A percentile compares a stretch with the other conserved stretches of the same genome.
phyloP scores from a whole-genome alignment of 2,113 vertebrate genomes.

The Ciconia boyciana region DNA sequence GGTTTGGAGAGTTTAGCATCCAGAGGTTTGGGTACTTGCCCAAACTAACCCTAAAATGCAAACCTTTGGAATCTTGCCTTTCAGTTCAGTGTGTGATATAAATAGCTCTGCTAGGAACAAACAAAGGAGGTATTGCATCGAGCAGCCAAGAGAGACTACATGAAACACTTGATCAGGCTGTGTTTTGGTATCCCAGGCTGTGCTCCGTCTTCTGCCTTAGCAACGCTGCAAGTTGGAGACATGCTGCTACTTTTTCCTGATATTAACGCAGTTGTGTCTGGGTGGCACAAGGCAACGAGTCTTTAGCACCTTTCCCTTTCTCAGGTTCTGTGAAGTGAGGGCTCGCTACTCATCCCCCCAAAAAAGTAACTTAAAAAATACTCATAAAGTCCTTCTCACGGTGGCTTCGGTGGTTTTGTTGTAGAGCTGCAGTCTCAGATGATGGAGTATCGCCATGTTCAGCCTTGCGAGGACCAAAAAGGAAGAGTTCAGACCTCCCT shows the following conservation, averaged over 20 bases:
- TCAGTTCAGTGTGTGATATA: slow-evolving; percentile 42
- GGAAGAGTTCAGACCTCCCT: not conserved
- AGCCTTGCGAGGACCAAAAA: not conserved
- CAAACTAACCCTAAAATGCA: slow-evolving; percentile 60
- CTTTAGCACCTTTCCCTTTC: not conserved
- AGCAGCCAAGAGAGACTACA: slow-evolving; percentile 16
- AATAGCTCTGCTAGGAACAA: slow-evolving; percentile 48
- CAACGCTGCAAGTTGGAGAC: not conserved
- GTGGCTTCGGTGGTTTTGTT: not conserved
- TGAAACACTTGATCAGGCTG: not conserved
- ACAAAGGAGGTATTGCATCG: slow-evolving; percentile 45
- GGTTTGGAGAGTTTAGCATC: slow-evolving; percentile 52
- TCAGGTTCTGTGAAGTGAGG: not conserved
- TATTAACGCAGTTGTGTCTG: not conserved
- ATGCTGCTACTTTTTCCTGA: rapidly evolving
- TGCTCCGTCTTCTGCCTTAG: not conserved
- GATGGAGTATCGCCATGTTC: rapidly evolving
- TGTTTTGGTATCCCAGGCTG: not conserved
- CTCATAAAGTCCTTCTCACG: not conserved
- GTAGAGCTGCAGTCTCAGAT: not conserved
- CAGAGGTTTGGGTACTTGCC: slow-evolving; percentile 64
- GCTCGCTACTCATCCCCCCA: rapidly evolving
- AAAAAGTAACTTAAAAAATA: not conserved
- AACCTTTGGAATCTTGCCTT: slow-evolving; percentile 55
- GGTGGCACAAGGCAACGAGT: not conserved